Conservation (phyloP, 2,888 invertebrate genomes). For the Ophion costatus region DNA sequence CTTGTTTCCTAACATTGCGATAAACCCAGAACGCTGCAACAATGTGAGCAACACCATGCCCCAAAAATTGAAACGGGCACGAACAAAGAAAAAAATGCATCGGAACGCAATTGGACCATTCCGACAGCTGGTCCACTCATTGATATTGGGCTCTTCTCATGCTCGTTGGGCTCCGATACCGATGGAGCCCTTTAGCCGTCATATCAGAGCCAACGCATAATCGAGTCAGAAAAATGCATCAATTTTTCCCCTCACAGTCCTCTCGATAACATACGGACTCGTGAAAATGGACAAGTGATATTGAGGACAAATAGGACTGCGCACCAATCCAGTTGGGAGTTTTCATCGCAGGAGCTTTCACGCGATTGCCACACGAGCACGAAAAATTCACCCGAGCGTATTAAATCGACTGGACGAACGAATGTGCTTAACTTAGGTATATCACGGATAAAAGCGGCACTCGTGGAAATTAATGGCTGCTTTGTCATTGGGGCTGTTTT, state of each 20-base stretch:
- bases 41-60: too few relatives aligned
- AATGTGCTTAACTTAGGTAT: background rate
- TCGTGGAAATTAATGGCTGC: background rate
- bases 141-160: too few relatives aligned
- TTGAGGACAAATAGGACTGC: background rate
- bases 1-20: background rate
- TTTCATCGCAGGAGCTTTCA: background rate
- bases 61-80: too few relatives aligned
- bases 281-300: background rate
- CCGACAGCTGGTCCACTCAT: too few relatives aligned
- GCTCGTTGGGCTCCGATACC: too few relatives aligned
- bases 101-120: too few relatives aligned
- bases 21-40: too few relatives aligned
- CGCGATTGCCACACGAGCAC: background rate
- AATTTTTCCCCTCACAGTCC: background rate
- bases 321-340: background rate
- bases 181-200: too few relatives aligned
- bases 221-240: background rate
- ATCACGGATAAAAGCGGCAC: constrained; percentile 2
- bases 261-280: background rate
- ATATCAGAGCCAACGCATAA: too few relatives aligned
- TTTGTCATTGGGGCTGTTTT: constrained; percentile 15
- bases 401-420: background rate
- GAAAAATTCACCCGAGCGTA: background rate
- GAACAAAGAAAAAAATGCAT: too few relatives aligned